Base-by-base conservation (phyloP, 2,113 vertebrate species). In the Proterorhinus semilunaris region DNA sequence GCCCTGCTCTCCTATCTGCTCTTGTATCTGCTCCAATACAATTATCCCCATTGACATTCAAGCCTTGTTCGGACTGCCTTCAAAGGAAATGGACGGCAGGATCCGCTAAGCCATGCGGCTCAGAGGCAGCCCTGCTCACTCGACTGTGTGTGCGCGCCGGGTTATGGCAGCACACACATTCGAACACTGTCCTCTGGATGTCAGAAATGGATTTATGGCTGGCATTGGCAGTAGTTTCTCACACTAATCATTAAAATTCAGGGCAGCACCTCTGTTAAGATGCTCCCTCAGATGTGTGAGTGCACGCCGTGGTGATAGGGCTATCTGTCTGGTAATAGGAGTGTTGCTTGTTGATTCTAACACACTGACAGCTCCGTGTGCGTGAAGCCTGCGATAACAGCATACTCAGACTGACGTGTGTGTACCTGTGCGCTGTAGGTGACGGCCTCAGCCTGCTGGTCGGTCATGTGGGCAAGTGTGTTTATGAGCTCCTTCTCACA, bases 401-500 rank as follows among this genome's bases (percentile, higher is more conserved):
- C 64, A 69, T 68, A 47, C 72, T 71, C 67, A 67, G 71, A 66
- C 47, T 70, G 66, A 66, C 6, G 50, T 27, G 13, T 59, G 53
- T 44, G 51, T 95, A 99, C 98, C 97, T 99, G 98, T 81, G 97
- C 96, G 5, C 94, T 96, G 86, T 92, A 95, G 2, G 97, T 99
- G 75, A 99, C 92, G 80, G 95, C 96, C 92, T 98, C 97, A 73
- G 95, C 95, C 90, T 99, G 94, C 88, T 95, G 93, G 62, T 93
- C 90, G 12, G 92, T 96, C 96, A 99, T 94, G 48, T 93, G 90
- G 42, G 93, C 92, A 82, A 98, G 83, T 74, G 96, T 96, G 85
- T 99, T 94, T 46, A 93, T 98, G 47, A 91, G 95, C 85, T 99
- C 95, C 86, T 96, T 95, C 79, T 99, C 98, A 83, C 98, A 99